Base-by-base conservation (phyloP, 2,888 invertebrate species). In the Volucella zonaria region DNA sequence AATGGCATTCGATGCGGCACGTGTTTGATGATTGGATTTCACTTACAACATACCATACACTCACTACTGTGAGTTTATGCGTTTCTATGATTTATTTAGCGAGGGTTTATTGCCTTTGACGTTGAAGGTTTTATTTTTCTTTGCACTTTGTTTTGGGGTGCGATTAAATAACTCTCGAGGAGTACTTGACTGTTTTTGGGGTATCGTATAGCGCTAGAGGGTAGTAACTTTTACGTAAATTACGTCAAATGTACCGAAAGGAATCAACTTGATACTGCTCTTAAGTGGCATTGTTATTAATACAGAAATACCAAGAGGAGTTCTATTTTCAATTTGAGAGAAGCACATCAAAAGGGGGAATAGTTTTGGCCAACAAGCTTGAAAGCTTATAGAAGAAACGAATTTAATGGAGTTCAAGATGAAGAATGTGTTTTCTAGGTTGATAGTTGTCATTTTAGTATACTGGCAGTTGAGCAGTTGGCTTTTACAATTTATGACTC, bases 21-120 rank as follows among this genome's bases (percentile, higher is more conserved):
- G 64, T 71, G 78, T 45, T 56, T 68, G 40, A 61, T 70, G 77
- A 77, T 77, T 68, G 68, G 54, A 77, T 68, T 76, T 68, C 59
- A 76, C 52, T 76, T 58, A 15, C 10, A 15, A 43, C 38, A 10
- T 12, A 38, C 14, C 45, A 14, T 58, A 31, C 6, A 31, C 31
- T 31, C 31, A 31, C 31, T 6, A 31, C 31, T 3, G 31, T 6
- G 31, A 31, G 38, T 15, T 15, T 31, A 31, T 66, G 40, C 10
- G 14, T 47, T 59, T 11, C 47, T 59, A 49, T 71, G 58, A 59
- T 59, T 70, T 59, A 43, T 18, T 56, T n/a, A 31, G 10, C 1
- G 15, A 8, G 58, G 15, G 58, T 59, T 59, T 59, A 59, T 59
- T 38, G 58, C 40, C 40, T 42, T 23, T 59, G 47, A 47, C 62